phyloP scores from a whole-genome alignment of 2,888 invertebrate genomes.

The Platycheirus albimanus region DNA sequence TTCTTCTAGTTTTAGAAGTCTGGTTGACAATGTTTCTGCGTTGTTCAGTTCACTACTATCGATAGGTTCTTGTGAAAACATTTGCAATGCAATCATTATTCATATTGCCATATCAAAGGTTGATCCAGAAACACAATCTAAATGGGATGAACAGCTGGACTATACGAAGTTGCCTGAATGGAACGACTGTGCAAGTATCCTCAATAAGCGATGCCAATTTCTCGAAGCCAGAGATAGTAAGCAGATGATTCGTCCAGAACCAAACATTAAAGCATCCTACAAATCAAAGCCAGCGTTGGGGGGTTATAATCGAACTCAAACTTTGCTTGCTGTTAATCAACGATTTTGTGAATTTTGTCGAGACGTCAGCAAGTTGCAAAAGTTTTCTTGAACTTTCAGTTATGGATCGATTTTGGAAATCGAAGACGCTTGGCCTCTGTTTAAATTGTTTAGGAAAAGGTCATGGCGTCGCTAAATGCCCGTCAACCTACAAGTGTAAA shows the following conservation, averaged over 20 bases:
- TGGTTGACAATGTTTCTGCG: slow-evolving; percentile 24
- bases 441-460: slow-evolving; percentile 13
- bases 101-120: too few species aligned
- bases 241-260: background rate
- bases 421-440: background rate
- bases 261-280: background rate
- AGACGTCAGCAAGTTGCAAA: background rate
- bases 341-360: background rate
- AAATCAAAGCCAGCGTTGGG: background rate
- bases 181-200: slow-evolving; percentile 8
- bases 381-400: background rate
- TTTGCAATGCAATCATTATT: too few species aligned
- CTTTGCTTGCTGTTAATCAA: slow-evolving; percentile 1
- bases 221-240: background rate
- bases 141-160: too few species aligned
- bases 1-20: background rate
- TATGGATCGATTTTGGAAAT: background rate
- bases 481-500: slow-evolving; percentile 5
- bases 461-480: slow-evolving; percentile 6
- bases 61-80: slow-evolving; percentile 38
- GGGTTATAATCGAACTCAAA: background rate
- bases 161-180: slow-evolving; percentile 9
- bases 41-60: too few species aligned
- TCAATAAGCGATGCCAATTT: slow-evolving; percentile 29
- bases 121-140: too few species aligned